These are phyloP conservation scores for Sciurus carolinensis DNA, from an alignment of 2,797 vertebrate species.

Conservation along the genomic window DNA sequence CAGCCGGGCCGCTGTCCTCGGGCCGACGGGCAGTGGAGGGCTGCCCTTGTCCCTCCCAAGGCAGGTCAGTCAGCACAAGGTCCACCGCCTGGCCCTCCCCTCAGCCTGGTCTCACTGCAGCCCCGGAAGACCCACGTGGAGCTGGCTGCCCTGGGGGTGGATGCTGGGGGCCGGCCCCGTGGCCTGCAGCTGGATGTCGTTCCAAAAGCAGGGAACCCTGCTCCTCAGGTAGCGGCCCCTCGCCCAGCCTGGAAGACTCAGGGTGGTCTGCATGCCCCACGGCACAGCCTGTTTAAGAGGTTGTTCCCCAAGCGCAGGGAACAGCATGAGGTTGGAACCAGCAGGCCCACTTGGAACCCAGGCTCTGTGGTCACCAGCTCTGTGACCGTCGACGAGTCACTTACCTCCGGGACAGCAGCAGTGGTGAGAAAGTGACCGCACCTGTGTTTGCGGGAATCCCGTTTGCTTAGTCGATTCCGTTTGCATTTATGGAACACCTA, in stretches of 20 bases:
- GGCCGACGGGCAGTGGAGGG: accelerated
- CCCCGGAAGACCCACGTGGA: constrained; percentile 89
- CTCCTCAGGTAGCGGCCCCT: constrained; percentile 89
- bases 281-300: background rate
- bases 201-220: constrained; percentile 91
- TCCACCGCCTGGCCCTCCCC: background rate
- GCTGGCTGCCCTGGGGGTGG: constrained; percentile 87
- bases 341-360: background rate
- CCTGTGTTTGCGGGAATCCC: background rate
- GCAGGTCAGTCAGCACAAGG: background rate
- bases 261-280: no score
- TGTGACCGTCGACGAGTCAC: background rate
- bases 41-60: background rate
- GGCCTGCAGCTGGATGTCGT: constrained; percentile 88
- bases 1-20: background rate
- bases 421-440: no score
- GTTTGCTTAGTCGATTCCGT: background rate
- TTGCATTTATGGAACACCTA: background rate
- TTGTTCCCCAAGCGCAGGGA: background rate
- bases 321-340: background rate
- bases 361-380: background rate
- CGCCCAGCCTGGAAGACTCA: background rate
- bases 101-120: constrained; percentile 78
- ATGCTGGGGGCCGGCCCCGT: constrained; percentile 83
- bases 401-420: background rate